Evolutionary conservation across 1,140 invertebrate species (phyloP).

Genomic region (Drosophila carrolli): DNA sequence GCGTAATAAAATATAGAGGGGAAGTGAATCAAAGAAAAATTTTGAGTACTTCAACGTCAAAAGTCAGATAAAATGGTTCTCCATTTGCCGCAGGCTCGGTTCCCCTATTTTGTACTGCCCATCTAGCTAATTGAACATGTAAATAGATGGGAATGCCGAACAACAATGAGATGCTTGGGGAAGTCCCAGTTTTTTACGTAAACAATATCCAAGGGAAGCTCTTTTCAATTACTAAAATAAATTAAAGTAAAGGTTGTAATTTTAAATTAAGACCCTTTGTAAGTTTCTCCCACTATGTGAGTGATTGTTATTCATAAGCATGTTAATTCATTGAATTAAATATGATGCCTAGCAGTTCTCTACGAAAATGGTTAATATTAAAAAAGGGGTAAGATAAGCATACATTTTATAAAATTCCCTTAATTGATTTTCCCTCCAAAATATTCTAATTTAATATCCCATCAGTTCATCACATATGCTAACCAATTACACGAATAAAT

Average conservation of each 20-base stretch:
- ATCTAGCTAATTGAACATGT: conserved; percentile 25
- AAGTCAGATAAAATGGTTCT: background rate
- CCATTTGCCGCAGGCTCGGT: background rate
- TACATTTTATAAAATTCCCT: background rate
- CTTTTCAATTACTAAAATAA: too few relatives aligned
- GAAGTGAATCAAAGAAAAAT: conserved; percentile 28
- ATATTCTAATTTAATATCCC: conserved; percentile 30
- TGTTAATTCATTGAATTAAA: too few relatives aligned
- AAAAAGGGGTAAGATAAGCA: background rate
- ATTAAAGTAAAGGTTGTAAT: too few relatives aligned
- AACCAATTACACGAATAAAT: conserved; percentile 35
- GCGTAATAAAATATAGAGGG: conserved; percentile 13
- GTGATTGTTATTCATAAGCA: too few relatives aligned
- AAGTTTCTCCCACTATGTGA: too few relatives aligned
- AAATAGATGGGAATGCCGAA: conserved; percentile 10
- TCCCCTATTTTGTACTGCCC: conserved; percentile 6
- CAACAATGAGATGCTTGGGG: background rate
- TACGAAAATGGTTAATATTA: background rate
- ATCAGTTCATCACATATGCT: conserved; percentile 53
- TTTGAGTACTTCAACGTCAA: conserved; percentile 18
- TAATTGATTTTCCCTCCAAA: conserved; percentile 1
- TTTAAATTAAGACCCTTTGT: too few relatives aligned
- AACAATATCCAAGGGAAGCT: too few relatives aligned
- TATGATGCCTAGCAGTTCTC: too few relatives aligned
- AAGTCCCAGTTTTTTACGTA: too few relatives aligned